Base-by-base conservation (phyloP, 2,113 vertebrate genomes). In the Chaetops frenatus region DNA sequence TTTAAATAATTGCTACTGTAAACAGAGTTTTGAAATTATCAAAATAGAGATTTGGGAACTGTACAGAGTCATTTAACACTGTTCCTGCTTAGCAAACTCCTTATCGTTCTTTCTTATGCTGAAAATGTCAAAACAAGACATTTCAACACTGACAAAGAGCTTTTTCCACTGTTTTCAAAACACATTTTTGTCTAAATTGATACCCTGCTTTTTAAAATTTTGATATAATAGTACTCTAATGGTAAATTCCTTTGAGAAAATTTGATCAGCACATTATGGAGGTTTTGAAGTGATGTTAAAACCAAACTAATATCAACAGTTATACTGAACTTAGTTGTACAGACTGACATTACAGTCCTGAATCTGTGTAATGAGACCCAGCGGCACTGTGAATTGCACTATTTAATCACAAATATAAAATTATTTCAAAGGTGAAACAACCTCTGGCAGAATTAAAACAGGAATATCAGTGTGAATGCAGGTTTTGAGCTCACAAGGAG, bases 61-160 rank as follows among this genome's bases (percentile, higher is more conserved):
- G 42, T 65, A 50, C 11, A 31, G 50, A 78, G 12, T 51, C 20
- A 66, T 93, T 93, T 78, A 85, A 38, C 24, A 66, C 35, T 1
- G 3, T 70, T 92, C 35, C 42, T 72, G 54, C 53, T 80, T 80
- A 58, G 50, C 35, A 73, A 90, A 58, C 51, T 76, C 28, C 15
- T 23, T 19, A 73, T 83, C 21, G 21, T 83, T 62, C 85, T 83
- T 90, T 87, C 51, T 88, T 62, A 71, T 60, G n/a, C 9, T 86
- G 81, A 74, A 94, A 94, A 90, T 91, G 94, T 94, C 96, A 95
- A 96, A 97, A 92, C 72, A 92, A 92, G 88, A 19, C 36, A 66
- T 91, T 96, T 92, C 69, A 93, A 84, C 21, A 23, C 48, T 78
- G 67, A 71, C 44, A 86, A 60, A 94, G 69, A 90, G 35, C 33